Base-by-base conservation (phyloP, 2,888 invertebrate species). In the Crocallis elinguaria region DNA sequence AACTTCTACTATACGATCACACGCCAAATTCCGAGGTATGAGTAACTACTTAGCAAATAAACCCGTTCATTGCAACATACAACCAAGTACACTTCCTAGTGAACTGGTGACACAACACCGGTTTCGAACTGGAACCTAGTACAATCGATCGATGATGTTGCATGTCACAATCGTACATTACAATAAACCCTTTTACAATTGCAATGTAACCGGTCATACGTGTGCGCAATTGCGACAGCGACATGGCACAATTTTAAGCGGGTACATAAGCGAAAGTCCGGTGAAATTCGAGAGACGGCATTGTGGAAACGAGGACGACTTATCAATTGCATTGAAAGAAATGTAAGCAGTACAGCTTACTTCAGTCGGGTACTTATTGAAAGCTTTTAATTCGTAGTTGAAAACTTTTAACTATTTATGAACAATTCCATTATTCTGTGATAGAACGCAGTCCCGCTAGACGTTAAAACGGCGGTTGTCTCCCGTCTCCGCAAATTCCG, bases 221-320 rank as follows among this genome's bases (percentile, higher is more conserved):
- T 64, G 65, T 63, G 52, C 62, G 60, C 65, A 62, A 67, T 68
- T 66, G 68, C 73, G 49, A 64, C 67, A 67, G 49, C 69, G 67
- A 70, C 60, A 67, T 76, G 79, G 69, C 78, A 78, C 73, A 71
- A 76, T 73, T 70, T 68, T 62, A 73, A 71, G 67, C 70, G 54
- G 11, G 41, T 36, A 41, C 64, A 65, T 65, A 67, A 69, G 79
- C 76, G 83, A 84, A 81, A 80, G 78, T 73, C 66, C 61, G 73
- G 78, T 75, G 84, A 84, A 83, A 84, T 78, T 80, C 66, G 75
- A 79, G 68, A 71, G 64, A 61, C 57, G 53, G 45, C 62, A 62
- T 58, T 61, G 57, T 63, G 38, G 59, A 61, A 52, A 56, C 48
- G 52, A 54, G 60, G 61, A 62, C 49, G 57, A 57, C 38, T 58